These are phyloP conservation scores for Sympetrum striolatum DNA, from an alignment of 2,888 invertebrate species.

Conservation along the genomic window DNA sequence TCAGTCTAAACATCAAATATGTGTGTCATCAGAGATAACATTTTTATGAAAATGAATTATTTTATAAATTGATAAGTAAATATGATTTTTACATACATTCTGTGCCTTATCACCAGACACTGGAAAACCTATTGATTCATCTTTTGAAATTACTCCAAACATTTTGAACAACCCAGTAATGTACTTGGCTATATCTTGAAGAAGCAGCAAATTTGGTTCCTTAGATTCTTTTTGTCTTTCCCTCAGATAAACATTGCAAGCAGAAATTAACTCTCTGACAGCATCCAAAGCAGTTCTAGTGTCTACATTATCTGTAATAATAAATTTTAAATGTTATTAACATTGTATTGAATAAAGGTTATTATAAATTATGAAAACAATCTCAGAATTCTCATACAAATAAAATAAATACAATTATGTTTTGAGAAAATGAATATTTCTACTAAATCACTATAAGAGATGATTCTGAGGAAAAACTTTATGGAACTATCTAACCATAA, in stretches of 20 bases:
- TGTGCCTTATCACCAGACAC: slow-evolving; percentile 59
- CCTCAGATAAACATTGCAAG: slow-evolving; percentile 86
- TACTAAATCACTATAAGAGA: too few relatives aligned
- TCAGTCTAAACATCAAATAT: slow-evolving; percentile 66
- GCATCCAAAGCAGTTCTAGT: slow-evolving; percentile 86
- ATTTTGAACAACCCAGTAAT: slow-evolving; percentile 80
- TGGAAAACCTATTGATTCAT: slow-evolving; percentile 77
- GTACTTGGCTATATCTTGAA: slow-evolving; percentile 81
- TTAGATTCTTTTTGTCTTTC: slow-evolving; percentile 63
- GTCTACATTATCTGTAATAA: slow-evolving; percentile 83
- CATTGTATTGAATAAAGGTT: too few relatives aligned
- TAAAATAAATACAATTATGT: too few relatives aligned
- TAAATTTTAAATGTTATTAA: background rate
- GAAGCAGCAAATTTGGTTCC: slow-evolving; percentile 69
- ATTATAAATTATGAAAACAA: too few relatives aligned
- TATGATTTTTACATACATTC: slow-evolving; percentile 59
- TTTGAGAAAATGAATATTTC: too few relatives aligned
- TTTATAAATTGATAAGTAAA: background rate
- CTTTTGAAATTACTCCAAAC: slow-evolving; percentile 76
- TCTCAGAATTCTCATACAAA: too few relatives aligned
- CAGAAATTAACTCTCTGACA: slow-evolving; percentile 83
- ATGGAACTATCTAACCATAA: too few relatives aligned
- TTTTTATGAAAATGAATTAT: background rate
- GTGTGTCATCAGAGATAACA: background rate
- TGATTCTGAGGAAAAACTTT: too few relatives aligned